phyloP scores from a whole-genome alignment of 2,113 vertebrate species.

The Pavo muticus region DNA sequence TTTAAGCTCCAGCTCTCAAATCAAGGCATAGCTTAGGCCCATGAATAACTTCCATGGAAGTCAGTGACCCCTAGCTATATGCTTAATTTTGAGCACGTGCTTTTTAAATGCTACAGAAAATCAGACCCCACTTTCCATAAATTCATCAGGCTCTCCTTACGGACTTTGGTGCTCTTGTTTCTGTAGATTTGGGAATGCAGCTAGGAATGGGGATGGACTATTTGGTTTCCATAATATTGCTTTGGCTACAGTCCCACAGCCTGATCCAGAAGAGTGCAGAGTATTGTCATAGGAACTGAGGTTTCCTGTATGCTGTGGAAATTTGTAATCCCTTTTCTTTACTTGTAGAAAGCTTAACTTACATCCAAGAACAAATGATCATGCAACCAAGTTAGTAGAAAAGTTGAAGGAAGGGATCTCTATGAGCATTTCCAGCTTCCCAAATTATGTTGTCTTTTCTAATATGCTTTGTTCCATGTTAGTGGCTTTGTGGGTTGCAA shows the following conservation, averaged over 20 bases:
- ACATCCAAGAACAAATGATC: not conserved
- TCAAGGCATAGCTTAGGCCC: not conserved
- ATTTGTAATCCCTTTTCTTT: not conserved
- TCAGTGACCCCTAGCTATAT: not conserved
- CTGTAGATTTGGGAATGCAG: not conserved
- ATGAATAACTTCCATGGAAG: not conserved
- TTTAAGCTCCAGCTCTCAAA: slow-evolving; percentile 17
- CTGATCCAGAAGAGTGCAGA: not conserved
- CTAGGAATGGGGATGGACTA: not conserved
- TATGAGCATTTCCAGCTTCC: not conserved
- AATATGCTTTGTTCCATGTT: not conserved
- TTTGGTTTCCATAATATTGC: not conserved
- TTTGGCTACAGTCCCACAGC: not conserved
- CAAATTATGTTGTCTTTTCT: not conserved
- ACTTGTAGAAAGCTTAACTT: not conserved
- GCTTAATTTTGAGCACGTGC: not conserved
- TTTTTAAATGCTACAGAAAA: not conserved
- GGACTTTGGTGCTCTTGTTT: not conserved
- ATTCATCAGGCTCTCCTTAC: not conserved
- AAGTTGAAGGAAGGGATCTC: not conserved
- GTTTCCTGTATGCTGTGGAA: not conserved
- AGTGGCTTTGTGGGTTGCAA: not conserved
- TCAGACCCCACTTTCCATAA: not conserved
- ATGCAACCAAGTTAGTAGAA: not conserved
- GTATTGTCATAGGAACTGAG: not conserved